Evolutionary conservation across 2,888 invertebrate species (phyloP).

Genomic region (Antitype chi): DNA sequence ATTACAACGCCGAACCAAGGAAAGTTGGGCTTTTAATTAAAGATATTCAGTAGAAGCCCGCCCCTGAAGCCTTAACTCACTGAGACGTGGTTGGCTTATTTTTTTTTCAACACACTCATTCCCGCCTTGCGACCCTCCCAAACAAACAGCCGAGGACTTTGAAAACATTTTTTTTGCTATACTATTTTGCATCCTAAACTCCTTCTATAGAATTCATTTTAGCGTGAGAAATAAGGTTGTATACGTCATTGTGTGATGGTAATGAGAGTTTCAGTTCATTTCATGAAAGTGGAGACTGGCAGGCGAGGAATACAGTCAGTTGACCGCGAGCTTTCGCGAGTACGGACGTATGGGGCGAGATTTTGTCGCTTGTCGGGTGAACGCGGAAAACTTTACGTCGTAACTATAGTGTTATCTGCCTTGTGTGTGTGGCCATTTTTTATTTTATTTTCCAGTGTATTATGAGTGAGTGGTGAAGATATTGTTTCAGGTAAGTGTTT

Average conservation of each 20-base stretch:
- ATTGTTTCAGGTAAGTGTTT: slow-evolving; percentile 59
- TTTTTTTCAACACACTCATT: slow-evolving; percentile 90
- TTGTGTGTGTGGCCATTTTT: slow-evolving; percentile 66
- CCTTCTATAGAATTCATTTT: slow-evolving; percentile 40
- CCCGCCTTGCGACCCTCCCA: slow-evolving; percentile 91
- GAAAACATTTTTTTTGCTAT: slow-evolving; percentile 81
- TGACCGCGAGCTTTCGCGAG: slow-evolving; percentile 89
- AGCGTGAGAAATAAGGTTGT: slow-evolving; percentile 39
- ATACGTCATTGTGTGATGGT: slow-evolving; percentile 73
- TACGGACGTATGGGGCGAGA: slow-evolving; percentile 71
- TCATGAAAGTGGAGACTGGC: slow-evolving; percentile 88
- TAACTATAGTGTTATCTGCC: slow-evolving; percentile 50
- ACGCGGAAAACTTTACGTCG: slow-evolving; percentile 85
- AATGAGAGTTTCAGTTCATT: slow-evolving; percentile 86
- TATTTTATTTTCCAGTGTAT: slow-evolving; percentile 60
- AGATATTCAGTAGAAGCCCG: slow-evolving; percentile 88
- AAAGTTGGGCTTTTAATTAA: slow-evolving; percentile 89
- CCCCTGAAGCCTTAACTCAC: slow-evolving; percentile 89
- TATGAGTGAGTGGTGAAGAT: slow-evolving; percentile 61
- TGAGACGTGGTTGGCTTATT: slow-evolving; percentile 90
- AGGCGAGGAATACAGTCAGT: slow-evolving; percentile 83
- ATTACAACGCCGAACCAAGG: slow-evolving; percentile 79
- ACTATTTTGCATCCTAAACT: slow-evolving; percentile 50
- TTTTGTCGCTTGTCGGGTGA: slow-evolving; percentile 50
- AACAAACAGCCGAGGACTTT: slow-evolving; percentile 89